Evolutionary conservation across 2,888 invertebrate genomes (phyloP).

Genomic region (Seira ritae): DNA sequence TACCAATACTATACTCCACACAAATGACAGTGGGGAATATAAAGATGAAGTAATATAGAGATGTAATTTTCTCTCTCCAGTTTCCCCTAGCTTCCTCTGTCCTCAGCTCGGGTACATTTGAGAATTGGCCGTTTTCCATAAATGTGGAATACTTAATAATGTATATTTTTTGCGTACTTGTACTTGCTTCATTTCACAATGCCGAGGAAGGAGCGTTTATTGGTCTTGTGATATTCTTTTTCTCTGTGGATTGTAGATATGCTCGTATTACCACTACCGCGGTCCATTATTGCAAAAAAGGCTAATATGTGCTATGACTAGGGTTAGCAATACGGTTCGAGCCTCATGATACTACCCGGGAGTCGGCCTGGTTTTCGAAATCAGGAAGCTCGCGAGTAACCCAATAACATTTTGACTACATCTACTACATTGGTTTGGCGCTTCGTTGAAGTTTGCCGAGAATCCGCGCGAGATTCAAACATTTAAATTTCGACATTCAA

Average conservation of each 20-base stretch:
- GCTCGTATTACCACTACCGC: neutral
- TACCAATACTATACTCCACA: neutral
- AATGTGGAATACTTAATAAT: neutral
- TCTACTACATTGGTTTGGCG: too few species aligned
- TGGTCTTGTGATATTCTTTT: neutral
- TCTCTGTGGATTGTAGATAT: too few species aligned
- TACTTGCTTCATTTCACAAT: neutral
- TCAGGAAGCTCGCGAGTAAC: too few species aligned
- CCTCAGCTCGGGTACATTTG: neutral
- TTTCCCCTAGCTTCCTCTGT: slow-evolving; percentile 4
- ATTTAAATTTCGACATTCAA: too few species aligned
- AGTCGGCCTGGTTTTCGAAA: too few species aligned
- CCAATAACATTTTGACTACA: too few species aligned
- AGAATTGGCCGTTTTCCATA: neutral
- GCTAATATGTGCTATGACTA: too few species aligned
- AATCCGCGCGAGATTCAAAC: too few species aligned
- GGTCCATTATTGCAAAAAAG: neutral
- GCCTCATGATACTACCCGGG: too few species aligned
- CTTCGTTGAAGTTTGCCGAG: too few species aligned
- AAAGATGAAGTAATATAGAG: neutral
- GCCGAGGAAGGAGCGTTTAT: neutral
- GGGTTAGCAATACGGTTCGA: too few species aligned
- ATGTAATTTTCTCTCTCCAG: slow-evolving; percentile 7
- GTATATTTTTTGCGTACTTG: neutral
- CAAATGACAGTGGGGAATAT: neutral